These are phyloP conservation scores for Notarius lentiginosus DNA, from an alignment of 2,113 vertebrate genomes.

Conservation along the genomic window DNA sequence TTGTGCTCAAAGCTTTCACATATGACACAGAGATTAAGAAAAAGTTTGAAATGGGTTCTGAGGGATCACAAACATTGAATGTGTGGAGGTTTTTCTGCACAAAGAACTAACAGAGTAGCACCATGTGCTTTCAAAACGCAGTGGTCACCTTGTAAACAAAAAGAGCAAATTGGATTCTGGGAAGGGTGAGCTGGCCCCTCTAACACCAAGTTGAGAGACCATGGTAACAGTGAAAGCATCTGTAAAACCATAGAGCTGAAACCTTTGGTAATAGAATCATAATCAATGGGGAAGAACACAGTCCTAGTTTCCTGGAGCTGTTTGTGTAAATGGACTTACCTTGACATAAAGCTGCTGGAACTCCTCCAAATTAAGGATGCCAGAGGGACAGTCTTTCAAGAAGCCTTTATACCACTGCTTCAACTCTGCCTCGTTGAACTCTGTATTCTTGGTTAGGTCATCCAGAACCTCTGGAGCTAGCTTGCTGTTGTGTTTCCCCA, in stretches of 20 bases:
- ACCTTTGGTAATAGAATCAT: not conserved
- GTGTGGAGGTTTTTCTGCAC: no score
- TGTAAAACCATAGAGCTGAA: not conserved
- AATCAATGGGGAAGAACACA: not conserved
- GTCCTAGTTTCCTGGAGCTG: not conserved
- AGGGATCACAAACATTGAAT: no score
- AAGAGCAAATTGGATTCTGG: no score
- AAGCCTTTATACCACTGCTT: conserved; percentile 99
- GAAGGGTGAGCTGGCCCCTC: no score
- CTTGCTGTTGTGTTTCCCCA: conserved; percentile 98
- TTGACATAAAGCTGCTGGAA: conserved; percentile 99
- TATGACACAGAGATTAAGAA: no score
- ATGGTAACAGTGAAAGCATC: not conserved
- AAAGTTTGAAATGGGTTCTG: no score
- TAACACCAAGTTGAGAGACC: not conserved
- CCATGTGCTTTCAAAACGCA: no score
- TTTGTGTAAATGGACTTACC: conserved; percentile 67
- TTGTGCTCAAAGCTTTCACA: no score
- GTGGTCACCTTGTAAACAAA: no score
- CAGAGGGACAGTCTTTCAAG: conserved; percentile 94
- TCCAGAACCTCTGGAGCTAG: conserved; percentile 95
- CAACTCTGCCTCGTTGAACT: conserved; percentile 96
- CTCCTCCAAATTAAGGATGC: conserved; percentile 96
- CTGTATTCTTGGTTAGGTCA: conserved; percentile 91
- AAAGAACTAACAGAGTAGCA: no score